Conservation (phyloP, 1,140 invertebrate genomes). For the Hypothenemus hampei region DNA sequence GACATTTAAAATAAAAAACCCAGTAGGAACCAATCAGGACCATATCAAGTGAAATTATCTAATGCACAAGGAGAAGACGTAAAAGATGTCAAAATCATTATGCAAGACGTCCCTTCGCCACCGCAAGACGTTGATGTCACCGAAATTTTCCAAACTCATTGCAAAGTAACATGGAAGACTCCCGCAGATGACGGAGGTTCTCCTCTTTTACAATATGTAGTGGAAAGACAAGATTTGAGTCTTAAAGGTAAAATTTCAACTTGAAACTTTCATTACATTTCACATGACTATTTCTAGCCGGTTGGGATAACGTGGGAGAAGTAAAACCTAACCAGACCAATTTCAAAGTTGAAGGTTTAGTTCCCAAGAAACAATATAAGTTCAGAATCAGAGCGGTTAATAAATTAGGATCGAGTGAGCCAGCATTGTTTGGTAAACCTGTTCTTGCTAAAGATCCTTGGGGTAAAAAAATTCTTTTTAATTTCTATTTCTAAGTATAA, state of each 20-base stretch:
- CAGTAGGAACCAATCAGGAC: slow-evolving; percentile 69
- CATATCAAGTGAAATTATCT: slow-evolving; percentile 79
- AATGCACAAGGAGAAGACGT: slow-evolving; percentile 85
- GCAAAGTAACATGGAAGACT: slow-evolving; percentile 86
- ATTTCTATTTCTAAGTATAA: not conserved
- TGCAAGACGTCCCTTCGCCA: slow-evolving; percentile 84
- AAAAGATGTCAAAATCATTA: slow-evolving; percentile 76
- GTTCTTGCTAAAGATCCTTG: slow-evolving; percentile 96
- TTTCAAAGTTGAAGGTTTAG: slow-evolving; percentile 85
- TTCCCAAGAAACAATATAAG: slow-evolving; percentile 85
- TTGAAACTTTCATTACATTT: not conserved
- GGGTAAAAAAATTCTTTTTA: slow-evolving; percentile 59
- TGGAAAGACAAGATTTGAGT: slow-evolving; percentile 91
- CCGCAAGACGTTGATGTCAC: slow-evolving; percentile 86
- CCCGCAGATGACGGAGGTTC: slow-evolving; percentile 91
- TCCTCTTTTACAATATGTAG: slow-evolving; percentile 84
- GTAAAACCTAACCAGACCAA: slow-evolving; percentile 58
- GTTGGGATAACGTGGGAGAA: slow-evolving; percentile 81
- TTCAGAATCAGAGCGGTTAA: slow-evolving; percentile 95
- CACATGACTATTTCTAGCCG: slow-evolving; percentile 49
- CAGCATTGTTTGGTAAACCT: slow-evolving; percentile 76
- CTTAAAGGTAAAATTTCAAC: slow-evolving; percentile 58
- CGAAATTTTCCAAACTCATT: slow-evolving; percentile 89
- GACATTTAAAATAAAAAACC: slow-evolving; percentile 86
- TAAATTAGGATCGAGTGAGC: slow-evolving; percentile 83